phyloP scores from a whole-genome alignment of 2,888 invertebrate species.

The Caenorhabditis panamensis region DNA sequence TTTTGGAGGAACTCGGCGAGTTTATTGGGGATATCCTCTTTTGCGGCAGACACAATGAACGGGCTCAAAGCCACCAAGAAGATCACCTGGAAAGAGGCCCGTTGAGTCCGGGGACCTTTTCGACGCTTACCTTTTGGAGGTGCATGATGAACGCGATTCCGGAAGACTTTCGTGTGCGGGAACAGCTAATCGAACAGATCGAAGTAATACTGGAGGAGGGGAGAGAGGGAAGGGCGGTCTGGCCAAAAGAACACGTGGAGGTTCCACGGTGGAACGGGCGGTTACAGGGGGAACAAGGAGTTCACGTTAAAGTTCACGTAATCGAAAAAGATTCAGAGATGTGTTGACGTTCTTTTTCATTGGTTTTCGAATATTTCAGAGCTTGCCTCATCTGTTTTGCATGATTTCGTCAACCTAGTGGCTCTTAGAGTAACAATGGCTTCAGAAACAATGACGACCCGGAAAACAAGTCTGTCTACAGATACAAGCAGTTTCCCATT shows the following conservation, averaged over 20 bases:
- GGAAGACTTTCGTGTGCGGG: conserved; percentile 5
- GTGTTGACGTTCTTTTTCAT: too few species aligned
- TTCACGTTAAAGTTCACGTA: conserved; percentile 10
- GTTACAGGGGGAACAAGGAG: background rate
- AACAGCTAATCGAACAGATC: background rate
- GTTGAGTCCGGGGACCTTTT: background rate
- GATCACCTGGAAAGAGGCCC: background rate
- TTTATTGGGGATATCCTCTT: background rate
- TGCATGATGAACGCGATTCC: conserved; percentile 18
- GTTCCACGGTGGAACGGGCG: too few species aligned
- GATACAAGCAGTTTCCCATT: conserved; percentile 48
- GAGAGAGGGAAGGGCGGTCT: background rate
- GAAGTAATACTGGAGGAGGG: background rate
- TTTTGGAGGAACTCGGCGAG: conserved; percentile 24
- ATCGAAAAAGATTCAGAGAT: background rate
- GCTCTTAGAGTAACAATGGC: too few species aligned
- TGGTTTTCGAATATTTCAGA: too few species aligned
- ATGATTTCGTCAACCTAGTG: too few species aligned
- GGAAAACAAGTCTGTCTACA: conserved; percentile 15
- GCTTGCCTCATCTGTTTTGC: too few species aligned
- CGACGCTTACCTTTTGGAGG: conserved; percentile 17
- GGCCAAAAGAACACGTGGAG: background rate
- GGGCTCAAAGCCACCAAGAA: background rate
- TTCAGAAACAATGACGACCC: background rate
- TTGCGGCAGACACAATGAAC: background rate